These are phyloP conservation scores for Podarcis lilfordi DNA, from an alignment of 2,797 vertebrate species.

Conservation along the genomic window DNA sequence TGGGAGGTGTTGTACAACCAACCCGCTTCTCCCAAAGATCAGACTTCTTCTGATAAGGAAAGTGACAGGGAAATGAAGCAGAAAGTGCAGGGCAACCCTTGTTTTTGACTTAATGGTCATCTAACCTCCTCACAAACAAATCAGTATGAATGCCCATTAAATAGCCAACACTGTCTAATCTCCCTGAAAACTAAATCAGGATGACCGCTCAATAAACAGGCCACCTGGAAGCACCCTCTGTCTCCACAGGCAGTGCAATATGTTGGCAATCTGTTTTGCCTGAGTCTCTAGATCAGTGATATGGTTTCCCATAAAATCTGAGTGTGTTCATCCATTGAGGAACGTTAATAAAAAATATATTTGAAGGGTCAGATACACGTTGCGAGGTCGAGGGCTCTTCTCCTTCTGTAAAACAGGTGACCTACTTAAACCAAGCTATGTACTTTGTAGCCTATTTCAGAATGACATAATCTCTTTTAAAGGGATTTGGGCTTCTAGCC, in stretches of 20 bases:
- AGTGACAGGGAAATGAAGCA: too few species aligned
- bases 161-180: too few species aligned
- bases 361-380: not conserved
- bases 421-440: slow-evolving; percentile 36
- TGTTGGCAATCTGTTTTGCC: too few species aligned
- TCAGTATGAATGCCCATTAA: too few species aligned
- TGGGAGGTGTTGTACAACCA: too few species aligned
- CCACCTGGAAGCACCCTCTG: not conserved
- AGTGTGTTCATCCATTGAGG: not conserved
- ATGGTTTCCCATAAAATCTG: not conserved
- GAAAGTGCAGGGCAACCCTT: too few species aligned
- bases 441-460: slow-evolving; percentile 26
- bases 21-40: too few species aligned
- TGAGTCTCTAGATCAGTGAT: not conserved
- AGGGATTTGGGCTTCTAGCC: slow-evolving; percentile 1
- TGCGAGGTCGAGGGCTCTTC: not conserved
- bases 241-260: not conserved
- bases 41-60: too few species aligned
- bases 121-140: too few species aligned
- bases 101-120: too few species aligned
- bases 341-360: not conserved
- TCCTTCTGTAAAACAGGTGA: slow-evolving; percentile 7
- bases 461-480: slow-evolving; percentile 3
- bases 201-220: not conserved
- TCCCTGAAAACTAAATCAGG: too few species aligned